Base-by-base conservation (phyloP, 92 coral and sea anemone genomes). In the Epizoanthus rinbou region DNA sequence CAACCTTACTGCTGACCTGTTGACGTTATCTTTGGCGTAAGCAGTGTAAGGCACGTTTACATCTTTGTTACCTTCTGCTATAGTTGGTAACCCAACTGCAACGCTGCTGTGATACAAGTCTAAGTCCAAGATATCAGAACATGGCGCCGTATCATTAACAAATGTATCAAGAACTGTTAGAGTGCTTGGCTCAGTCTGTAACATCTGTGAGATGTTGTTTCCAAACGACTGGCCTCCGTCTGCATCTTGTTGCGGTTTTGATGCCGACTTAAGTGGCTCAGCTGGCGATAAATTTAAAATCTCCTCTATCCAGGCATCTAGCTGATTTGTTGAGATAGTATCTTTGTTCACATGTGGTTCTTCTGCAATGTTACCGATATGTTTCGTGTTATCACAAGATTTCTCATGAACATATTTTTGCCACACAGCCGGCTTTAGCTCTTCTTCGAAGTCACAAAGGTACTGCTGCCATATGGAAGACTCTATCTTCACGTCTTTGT, bases 401-500 rank as follows among this genome's bases (percentile, higher is more conserved):
- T 62, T 35, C 24, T 33, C 39, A 33, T 62, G 57, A n/a, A 78
- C 71, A 22, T 78, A 78, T 25, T 78, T 78, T 78, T 78, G 70
- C 82, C 82, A 78, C 16, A 78, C 70, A 3, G 82, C 82, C 22
- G 82, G 66, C 50, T 78, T 78, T 6, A 78, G 71, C 37, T 78
- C 71, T n/a, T 78, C 82, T 21, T 78, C 82, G 47, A 78, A 78
- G 41, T 78, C 82, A 65, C 13, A 59, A 18, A 78, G 82, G 43
- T 78, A 78, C 37, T 78, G 82, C 33, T 78, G 82, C 82, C 82
- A 78, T 10, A 78, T 78, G 58, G 82, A 78, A 0, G 82, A 59
- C 25, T 63, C 82, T 78, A 78, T 78, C 35, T 78, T 78, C 19
- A 56, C 70, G 24, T 62, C 82, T 33, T 57, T 78, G 58, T 78